Evolutionary conservation across 2,888 invertebrate species (phyloP).

Genomic region (Blera fallax): DNA sequence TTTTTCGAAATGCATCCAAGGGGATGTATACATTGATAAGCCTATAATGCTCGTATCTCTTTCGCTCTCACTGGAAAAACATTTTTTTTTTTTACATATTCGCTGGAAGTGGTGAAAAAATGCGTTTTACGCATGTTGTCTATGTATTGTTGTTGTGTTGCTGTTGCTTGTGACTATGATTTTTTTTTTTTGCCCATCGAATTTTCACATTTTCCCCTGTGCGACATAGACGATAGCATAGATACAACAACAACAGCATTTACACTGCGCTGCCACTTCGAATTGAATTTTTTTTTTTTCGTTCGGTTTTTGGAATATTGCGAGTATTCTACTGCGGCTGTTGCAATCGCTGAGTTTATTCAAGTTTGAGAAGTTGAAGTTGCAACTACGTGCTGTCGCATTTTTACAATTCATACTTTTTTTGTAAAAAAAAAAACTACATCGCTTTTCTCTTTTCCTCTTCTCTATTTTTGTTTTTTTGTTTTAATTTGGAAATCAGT

Average conservation of each 20-base stretch:
- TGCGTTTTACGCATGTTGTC: constrained; percentile 60
- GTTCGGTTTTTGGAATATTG: constrained; percentile 58
- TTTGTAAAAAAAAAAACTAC: constrained; percentile 35
- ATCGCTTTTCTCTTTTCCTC: constrained; percentile 9
- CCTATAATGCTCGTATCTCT: constrained; percentile 1
- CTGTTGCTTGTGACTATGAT: constrained; percentile 29
- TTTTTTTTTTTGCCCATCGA: constrained; percentile 66
- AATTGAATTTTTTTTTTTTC: constrained; percentile 39
- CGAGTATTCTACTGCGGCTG: constrained; percentile 69
- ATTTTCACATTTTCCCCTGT: constrained; percentile 72
- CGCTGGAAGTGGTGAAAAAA: constrained; percentile 61
- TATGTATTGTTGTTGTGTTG: constrained; percentile 47
- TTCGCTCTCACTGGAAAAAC: constrained; percentile 24
- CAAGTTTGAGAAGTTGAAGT: constrained; percentile 73
- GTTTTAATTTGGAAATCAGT: neutral
- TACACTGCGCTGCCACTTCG: constrained; percentile 61
- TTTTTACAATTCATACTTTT: constrained; percentile 44
- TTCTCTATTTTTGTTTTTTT: neutral
- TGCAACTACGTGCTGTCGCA: constrained; percentile 70
- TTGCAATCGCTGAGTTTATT: constrained; percentile 70
- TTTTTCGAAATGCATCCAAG: constrained; percentile 65
- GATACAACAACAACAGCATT: constrained; percentile 34
- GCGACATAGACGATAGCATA: constrained; percentile 33
- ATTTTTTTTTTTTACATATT: constrained; percentile 19
- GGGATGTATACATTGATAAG: constrained; percentile 35